Conservation (phyloP, 2,888 invertebrate species). For the Melanophora roralis region DNA sequence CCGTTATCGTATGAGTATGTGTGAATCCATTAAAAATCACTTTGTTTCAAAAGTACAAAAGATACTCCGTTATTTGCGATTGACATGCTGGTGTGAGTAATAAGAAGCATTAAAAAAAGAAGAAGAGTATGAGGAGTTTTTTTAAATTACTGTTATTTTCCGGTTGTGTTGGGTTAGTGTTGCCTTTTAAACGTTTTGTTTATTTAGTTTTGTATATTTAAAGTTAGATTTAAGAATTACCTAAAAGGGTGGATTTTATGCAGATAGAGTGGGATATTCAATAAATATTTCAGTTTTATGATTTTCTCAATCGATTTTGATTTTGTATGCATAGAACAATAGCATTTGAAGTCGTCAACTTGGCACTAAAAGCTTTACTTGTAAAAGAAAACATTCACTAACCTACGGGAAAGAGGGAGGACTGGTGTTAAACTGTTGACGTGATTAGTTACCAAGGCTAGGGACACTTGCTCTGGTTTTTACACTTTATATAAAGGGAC, state of each 20-base stretch:
- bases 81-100: not conserved
- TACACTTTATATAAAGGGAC: no score
- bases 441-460: no score
- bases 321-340: no score
- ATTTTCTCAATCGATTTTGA: no score
- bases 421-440: no score
- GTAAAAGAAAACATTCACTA: no score
- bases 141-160: conserved; percentile 20
- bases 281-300: no score
- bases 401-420: no score
- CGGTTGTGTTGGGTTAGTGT: conserved; percentile 24
- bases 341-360: no score
- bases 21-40: conserved; percentile 66
- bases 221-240: conserved; percentile 1
- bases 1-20: conserved; percentile 43
- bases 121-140: not conserved
- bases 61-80: conserved; percentile 5
- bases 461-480: no score
- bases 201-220: conserved; percentile 37
- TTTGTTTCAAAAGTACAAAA: conserved; percentile 37
- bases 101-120: not conserved
- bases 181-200: conserved; percentile 48
- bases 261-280: not conserved
- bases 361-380: no score
- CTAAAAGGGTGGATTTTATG: not conserved